phyloP scores from a whole-genome alignment of 1,140 invertebrate species.

The Whitmania pigra region DNA sequence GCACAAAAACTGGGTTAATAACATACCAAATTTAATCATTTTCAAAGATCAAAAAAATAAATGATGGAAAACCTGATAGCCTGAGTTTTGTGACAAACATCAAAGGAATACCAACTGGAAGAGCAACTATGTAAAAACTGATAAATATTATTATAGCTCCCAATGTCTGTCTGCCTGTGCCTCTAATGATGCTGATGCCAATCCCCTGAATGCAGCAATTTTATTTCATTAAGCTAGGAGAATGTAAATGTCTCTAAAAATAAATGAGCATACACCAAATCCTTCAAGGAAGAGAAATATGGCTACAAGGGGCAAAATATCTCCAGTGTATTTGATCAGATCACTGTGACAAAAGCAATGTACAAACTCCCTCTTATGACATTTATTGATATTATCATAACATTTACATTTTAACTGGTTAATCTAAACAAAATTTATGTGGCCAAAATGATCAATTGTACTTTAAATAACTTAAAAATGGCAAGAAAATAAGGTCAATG shows the following conservation, averaged over 20 bases:
- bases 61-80: conserved; percentile 15
- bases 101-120: conserved; percentile 25
- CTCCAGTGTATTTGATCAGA: conserved; percentile 17
- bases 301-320: conserved; percentile 20
- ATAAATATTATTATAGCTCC: conserved; percentile 25
- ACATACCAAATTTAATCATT: background rate
- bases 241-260: background rate
- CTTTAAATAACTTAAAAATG: background rate
- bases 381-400: too few species aligned
- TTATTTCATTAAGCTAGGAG: background rate
- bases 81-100: conserved; percentile 27
- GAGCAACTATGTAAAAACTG: conserved; percentile 23
- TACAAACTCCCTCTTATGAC: too few species aligned
- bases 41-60: background rate
- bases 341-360: conserved; percentile 18
- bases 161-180: conserved; percentile 25
- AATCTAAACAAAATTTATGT: background rate
- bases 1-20: background rate
- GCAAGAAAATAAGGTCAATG: background rate
- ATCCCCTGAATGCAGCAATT: conserved; percentile 18
- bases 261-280: conserved; percentile 19
- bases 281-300: conserved; percentile 24
- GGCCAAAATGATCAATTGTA: background rate
- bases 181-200: conserved; percentile 24
- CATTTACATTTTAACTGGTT: conserved; percentile 8